phyloP scores from a whole-genome alignment of 2,797 vertebrate genomes.

The Darevskia mixta region DNA sequence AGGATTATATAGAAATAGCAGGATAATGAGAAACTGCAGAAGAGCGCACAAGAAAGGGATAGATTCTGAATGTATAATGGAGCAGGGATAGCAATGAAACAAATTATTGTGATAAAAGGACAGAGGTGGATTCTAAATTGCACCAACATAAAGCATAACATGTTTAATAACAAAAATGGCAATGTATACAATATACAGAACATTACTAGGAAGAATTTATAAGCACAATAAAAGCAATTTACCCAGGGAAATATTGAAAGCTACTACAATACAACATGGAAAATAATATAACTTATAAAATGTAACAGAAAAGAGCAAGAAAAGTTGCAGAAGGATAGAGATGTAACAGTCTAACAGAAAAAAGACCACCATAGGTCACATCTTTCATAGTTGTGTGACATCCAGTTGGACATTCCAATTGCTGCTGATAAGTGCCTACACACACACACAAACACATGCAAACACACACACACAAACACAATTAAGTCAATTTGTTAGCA shows the following conservation, averaged over 20 bases:
- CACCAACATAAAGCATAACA: slow-evolving; percentile 9
- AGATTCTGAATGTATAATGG: background rate
- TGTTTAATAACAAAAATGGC: slow-evolving; percentile 21
- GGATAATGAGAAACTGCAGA: background rate
- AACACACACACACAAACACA: background rate
- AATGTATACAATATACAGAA: slow-evolving; percentile 6
- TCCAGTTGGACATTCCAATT: background rate
- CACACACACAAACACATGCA: no score
- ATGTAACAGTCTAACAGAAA: background rate
- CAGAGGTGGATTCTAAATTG: slow-evolving; percentile 14
- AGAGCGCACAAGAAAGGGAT: background rate
- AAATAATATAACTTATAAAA: background rate
- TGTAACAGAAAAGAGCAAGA: background rate
- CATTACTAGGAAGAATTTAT: slow-evolving; percentile 7
- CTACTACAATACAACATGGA: background rate
- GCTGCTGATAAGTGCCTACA: background rate
- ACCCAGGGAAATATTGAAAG: background rate
- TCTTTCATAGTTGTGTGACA: background rate
- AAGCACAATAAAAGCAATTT: slow-evolving; percentile 12
- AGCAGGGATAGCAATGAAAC: background rate
- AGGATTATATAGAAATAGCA: slow-evolving; percentile 5
- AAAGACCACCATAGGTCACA: background rate
- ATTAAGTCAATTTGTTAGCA: background rate
- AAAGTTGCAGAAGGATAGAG: background rate
- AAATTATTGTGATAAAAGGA: slow-evolving; percentile 11